These are phyloP conservation scores for Rallus limicola DNA, from an alignment of 2,113 vertebrate species.

Conservation along the genomic window DNA sequence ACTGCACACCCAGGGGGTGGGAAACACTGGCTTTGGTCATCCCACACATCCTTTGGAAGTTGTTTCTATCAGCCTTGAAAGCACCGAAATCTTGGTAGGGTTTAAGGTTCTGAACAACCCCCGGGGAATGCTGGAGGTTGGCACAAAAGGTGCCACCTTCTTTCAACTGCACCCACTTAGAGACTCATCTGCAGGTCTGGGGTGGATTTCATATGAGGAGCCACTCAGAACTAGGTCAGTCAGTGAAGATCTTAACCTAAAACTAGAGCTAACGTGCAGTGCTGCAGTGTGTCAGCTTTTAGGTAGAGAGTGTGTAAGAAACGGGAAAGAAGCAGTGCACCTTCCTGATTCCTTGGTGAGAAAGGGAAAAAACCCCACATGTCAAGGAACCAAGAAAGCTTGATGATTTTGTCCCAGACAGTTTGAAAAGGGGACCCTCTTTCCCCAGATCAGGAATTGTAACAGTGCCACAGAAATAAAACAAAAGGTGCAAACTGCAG, in stretches of 20 bases:
- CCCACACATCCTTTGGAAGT: not conserved
- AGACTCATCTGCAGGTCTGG: not conserved
- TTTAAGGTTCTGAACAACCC: not conserved
- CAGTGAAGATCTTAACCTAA: not conserved
- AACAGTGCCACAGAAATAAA: not conserved
- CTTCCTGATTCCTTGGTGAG: constrained; percentile 24
- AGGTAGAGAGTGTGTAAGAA: not conserved
- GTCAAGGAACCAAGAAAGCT: not conserved
- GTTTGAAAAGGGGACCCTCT: not conserved
- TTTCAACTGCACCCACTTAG: not conserved
- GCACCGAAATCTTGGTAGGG: not conserved
- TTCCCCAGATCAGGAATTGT: not conserved
- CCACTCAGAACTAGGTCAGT: not conserved
- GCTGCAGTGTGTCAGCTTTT: not conserved
- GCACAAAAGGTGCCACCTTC: not conserved
- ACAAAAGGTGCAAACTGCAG: not conserved
- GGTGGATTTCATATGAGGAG: not conserved
- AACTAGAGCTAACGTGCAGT: not conserved
- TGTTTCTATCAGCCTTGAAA: not conserved
- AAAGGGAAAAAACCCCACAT: constrained; percentile 6
- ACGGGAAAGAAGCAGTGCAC: constrained; percentile 1
- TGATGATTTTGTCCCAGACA: not conserved
- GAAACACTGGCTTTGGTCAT: not conserved
- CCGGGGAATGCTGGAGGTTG: not conserved
- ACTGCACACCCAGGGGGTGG: not conserved